Conservation (phyloP, 2,888 invertebrate species). For the Ophion costatus region DNA sequence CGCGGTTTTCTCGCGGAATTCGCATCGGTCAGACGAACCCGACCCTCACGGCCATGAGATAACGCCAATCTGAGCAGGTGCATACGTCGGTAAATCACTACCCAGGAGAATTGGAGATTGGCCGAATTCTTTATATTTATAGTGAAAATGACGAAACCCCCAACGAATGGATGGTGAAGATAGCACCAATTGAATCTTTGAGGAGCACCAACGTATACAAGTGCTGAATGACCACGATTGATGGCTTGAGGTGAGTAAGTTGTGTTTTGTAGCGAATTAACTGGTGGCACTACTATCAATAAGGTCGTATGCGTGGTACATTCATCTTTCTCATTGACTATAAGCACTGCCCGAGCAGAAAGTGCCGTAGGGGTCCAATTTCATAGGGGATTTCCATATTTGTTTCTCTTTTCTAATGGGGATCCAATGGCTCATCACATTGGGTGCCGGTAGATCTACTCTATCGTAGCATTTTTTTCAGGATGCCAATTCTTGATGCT, state of each 20-base stretch:
- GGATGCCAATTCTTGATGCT: no score
- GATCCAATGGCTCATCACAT: no score
- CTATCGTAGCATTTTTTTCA: no score
- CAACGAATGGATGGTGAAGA: neutral
- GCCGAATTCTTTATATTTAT: neutral
- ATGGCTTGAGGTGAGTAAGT: neutral
- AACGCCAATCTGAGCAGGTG: neutral
- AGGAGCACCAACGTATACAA: neutral
- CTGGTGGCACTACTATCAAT: no score
- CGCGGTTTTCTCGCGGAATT: slow-evolving; percentile 73
- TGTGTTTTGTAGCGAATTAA: neutral
- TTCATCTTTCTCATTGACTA: no score
- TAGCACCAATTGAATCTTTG: neutral
- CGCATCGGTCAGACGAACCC: slow-evolving; percentile 12
- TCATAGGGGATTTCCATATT: no score
- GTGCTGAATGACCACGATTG: neutral
- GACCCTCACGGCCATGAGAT: slow-evolving; percentile 4
- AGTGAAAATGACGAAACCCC: neutral
- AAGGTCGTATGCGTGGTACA: no score
- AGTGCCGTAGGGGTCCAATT: no score
- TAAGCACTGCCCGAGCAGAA: no score
- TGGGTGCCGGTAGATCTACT: no score
- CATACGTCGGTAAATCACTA: neutral
- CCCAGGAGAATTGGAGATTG: neutral
- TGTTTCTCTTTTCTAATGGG: no score